Percentiles rank a stretch among this genome's conserved stretches.
Conservation (phyloP, 2,888 invertebrate genomes). For the Lycaena phlaeas region DNA sequence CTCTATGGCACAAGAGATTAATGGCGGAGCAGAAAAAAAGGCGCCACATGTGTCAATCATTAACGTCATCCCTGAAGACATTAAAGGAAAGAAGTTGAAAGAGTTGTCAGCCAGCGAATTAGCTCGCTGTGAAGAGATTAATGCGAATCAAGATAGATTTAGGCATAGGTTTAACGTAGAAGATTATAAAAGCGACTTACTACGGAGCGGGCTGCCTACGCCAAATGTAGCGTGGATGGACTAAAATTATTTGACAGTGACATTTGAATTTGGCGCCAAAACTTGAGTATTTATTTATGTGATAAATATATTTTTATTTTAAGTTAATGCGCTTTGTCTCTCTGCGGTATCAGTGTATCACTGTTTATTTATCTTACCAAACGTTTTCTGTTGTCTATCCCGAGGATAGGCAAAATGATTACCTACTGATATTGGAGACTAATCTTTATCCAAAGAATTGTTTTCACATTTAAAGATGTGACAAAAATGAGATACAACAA, state of each 20-base stretch:
- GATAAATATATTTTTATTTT: no score
- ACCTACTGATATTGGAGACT: no score
- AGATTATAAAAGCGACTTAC: constrained; percentile 43
- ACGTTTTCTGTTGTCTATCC: no score
- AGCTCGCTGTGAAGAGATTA: constrained; percentile 44
- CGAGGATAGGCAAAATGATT: no score
- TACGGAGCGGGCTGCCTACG: constrained; percentile 5
- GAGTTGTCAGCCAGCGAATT: constrained; percentile 44
- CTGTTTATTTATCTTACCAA: no score
- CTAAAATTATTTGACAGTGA: not conserved
- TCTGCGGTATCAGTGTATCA: no score
- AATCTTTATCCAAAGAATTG: no score
- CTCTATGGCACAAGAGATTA: constrained; percentile 45
- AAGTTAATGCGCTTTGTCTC: no score
- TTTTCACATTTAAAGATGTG: no score
- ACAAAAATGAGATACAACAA: no score
- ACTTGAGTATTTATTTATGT: no score
- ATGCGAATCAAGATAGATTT: constrained; percentile 48
- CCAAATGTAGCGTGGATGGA: not conserved
- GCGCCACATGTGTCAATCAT: constrained; percentile 10
- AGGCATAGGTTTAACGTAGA: constrained; percentile 43
- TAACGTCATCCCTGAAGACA: constrained; percentile 27
- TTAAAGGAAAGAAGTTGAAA: constrained; percentile 46
- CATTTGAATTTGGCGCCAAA: no score
- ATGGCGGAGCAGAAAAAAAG: constrained; percentile 19